Base-by-base conservation (phyloP, 2,113 vertebrate species). In the Bujurquina vittata region DNA sequence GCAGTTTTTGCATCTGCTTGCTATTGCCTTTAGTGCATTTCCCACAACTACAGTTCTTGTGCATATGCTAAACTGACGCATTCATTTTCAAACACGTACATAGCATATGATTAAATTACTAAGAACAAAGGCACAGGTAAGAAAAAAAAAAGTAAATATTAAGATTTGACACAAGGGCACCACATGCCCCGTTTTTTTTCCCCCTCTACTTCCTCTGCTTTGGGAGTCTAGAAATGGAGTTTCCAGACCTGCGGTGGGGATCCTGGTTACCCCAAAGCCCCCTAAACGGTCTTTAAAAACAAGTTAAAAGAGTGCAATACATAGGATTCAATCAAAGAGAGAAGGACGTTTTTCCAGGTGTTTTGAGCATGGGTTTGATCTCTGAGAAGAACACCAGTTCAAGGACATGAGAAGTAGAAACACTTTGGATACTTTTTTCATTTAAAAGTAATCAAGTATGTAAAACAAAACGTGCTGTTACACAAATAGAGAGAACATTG, bases 241-340 rank as follows among this genome's bases (percentile, higher is more conserved):
- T 93, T 93, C 93, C 94, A 95, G 93, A 89, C 75, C 40, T 60
- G 31, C 84, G 46, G n/a, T 37, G 18, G 55, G 18, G 80, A 80
- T 74, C 62, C 31, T 54, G 59, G 63, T 52, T 60, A 63, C 52
- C 62, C 46, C 18, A 89, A 91, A 81, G 23, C 26, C 91, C 90
- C 87, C 86, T 20, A 57, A 86, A 77, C 22, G 18, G 7, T 18
- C 67, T 63, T 91, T 83, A 92, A 87, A 85, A 84, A 69, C 62
- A 62, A 83, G 75, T 86, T 75, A 82, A 87, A 88, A 84, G 65
- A 18, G 73, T 12, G 10, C 20, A 61, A 87, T 10, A 31, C 56
- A 85, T 59, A 59, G 40, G 15, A 83, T 61, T 83, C 85, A 76
- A 78, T 90, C 84, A 84, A 79, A 77, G 40, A 10, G 49, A 40